Evolutionary conservation across 2,888 invertebrate species (phyloP), one percentile per base, ranked within the genome.

Genomic region (Agriopis leucophaearia): DNA sequence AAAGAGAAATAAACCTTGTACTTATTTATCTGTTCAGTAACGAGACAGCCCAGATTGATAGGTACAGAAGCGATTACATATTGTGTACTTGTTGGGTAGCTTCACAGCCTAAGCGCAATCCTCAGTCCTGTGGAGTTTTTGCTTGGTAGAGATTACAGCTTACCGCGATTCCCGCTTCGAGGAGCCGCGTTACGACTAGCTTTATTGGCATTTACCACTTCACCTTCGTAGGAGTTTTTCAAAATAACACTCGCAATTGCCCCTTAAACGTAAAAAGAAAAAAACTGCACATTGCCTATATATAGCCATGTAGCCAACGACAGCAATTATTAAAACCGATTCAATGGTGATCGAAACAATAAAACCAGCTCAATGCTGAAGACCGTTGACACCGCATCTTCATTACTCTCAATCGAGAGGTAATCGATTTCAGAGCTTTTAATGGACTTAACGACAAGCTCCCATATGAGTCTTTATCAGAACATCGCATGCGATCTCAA

Each of bases 401-500:
- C 69, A 73, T 73, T 74, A 70, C 64, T 61, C 64, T 70, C 57
- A 64, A 69, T 71, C 70, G 69, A 68, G 56, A 65, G 54, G 55
- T 65, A 74, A 77, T 75, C 69, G 68, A 75, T 72, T 74, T 72
- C 62, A 50, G 70, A 71, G 67, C 67, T 68, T 72, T 71, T 72
- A 65, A 74, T 73, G 73, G 72, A 75, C 68, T 73, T 73, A 77
- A 78, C 72, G 76, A 80, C 76, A 77, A 80, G 80, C 73, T 79
- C 75, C 79, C 76, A 80, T 75, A 79, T 79, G 83, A 81, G 76
- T 81, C 79, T 81, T 86, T 87, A 90, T 91, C 89, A 83, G 77
- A 77, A 75, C 81, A 88, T 89, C 88, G 73, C 81, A 82, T 82
- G 80, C 82, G 83, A 88, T 88, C 85, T 85, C 86, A 90, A 91